Evolutionary conservation across 2,888 invertebrate species (phyloP), one percentile per base, ranked within the genome.

Genomic region (Drosophila seclusa): DNA sequence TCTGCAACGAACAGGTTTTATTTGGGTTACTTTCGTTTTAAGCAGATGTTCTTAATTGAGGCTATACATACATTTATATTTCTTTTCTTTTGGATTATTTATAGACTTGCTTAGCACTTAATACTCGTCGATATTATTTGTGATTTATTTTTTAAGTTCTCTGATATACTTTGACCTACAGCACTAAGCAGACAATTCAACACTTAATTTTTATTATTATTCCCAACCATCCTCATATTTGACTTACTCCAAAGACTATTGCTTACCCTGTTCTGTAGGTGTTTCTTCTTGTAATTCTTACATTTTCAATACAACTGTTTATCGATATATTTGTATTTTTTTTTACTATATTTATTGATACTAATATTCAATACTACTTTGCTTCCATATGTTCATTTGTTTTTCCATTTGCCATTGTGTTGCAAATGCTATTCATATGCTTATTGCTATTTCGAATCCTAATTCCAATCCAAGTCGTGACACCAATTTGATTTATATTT

Each of bases 401-500:
- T 45, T 4, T 21, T 45, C 7, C 13, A 45, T 21, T 45, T 18
- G 13, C 5, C 11, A 29, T 3, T 31, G 4, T 40, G 11, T 21
- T 21, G 21, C 45, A 45, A 45, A 45, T 45, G 45, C 10, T 27
- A 40, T 24, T 34, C 11, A 24, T 10, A 24, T 8, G 16, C 13
- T 10, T 1, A 24, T 34, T 36, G 3, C 36, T 36, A 16, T 29
- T 36, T n/a, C 45, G 18, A 29, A 16, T 18, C n/a, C 21, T 16
- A 21, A 32, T 45, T 13, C 27, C 24, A 13, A 31, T 40, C n/a
- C 31, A 32, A n/a, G 31, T 71, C 50, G 48, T 54, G 45, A 27
- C 50, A 52, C 49, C 53, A 61, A 24, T 63, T 57, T 50, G 58
- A 53, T 31, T 59, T 61, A 50, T 42, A 24, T 31, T 31, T 40